Conservation (phyloP, 30 jellyfish, hydroid and myxozoan species). For the Hydractinia symbiolongicarpus region DNA sequence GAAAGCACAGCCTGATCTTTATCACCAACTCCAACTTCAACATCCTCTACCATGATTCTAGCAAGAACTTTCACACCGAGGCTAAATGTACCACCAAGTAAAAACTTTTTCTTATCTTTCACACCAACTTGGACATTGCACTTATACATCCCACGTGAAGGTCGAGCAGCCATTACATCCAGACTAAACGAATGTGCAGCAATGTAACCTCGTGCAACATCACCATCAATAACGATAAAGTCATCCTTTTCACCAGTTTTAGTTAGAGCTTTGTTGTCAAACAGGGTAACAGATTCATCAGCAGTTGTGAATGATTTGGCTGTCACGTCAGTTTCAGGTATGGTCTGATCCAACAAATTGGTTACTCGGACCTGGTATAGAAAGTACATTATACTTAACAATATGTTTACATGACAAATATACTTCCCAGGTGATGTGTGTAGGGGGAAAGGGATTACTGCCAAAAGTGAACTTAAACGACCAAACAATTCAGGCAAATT, state of each 20-base stretch:
- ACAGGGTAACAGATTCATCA: slow-evolving; percentile 56
- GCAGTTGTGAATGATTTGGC: slow-evolving; percentile 69
- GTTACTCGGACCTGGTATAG: slow-evolving; percentile 82
- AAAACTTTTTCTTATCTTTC: slow-evolving; percentile 34
- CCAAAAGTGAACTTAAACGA: too few species aligned
- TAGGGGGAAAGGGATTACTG: too few species aligned
- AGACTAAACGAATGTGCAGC: slow-evolving; percentile 74
- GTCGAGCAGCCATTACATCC: slow-evolving; percentile 55
- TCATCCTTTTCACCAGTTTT: slow-evolving; percentile 83
- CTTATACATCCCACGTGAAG: slow-evolving; percentile 74
- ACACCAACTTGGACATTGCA: slow-evolving; percentile 39
- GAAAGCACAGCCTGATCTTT: slow-evolving; percentile 59
- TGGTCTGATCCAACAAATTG: slow-evolving; percentile 68
- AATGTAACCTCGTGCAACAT: slow-evolving; percentile 83
- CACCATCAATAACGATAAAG: slow-evolving; percentile 64
- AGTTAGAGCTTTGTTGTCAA: slow-evolving; percentile 57
- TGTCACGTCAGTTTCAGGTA: slow-evolving; percentile 55
- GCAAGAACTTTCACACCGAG: slow-evolving; percentile 70
- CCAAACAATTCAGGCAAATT: too few species aligned
- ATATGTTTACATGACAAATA: too few species aligned
- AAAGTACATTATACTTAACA: too few species aligned
- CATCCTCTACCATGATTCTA: slow-evolving; percentile 75
- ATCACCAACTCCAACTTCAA: slow-evolving; percentile 76
- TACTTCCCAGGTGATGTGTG: too few species aligned
- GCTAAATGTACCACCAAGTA: slow-evolving; percentile 46